These are phyloP conservation scores for Lasioglossum albipes DNA, from an alignment of 1,140 invertebrate genomes.

Conservation along the genomic window DNA sequence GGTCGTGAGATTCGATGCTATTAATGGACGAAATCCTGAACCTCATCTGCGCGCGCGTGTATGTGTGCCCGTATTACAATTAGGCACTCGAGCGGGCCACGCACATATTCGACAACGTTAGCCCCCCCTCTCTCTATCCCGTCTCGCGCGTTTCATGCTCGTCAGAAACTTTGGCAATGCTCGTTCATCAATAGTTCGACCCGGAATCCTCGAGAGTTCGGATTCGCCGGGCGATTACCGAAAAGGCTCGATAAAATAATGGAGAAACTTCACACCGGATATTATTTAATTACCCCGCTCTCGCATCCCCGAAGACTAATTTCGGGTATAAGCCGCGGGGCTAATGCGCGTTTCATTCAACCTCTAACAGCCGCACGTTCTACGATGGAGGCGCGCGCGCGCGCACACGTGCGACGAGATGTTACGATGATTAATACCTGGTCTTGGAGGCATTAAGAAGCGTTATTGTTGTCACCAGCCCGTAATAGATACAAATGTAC, in stretches of 20 bases:
- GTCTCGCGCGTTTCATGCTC: too few species aligned
- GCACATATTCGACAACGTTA: background rate
- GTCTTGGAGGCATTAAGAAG: conserved; percentile 50
- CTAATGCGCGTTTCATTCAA: conserved; percentile 11
- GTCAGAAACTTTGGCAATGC: too few species aligned
- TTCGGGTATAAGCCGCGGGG: background rate
- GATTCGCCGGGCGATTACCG: too few species aligned
- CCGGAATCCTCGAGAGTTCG: too few species aligned
- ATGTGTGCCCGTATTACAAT: background rate
- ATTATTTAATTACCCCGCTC: background rate
- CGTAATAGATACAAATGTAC: conserved; percentile 72
- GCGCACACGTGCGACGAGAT: conserved; percentile 8
- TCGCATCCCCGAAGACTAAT: too few species aligned
- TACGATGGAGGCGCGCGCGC: too few species aligned
- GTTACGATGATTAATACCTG: conserved; percentile 53
- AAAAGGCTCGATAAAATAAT: background rate
- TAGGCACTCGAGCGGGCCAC: background rate
- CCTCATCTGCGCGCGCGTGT: background rate
- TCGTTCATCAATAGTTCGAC: background rate
- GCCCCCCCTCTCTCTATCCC: background rate
- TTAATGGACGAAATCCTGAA: background rate
- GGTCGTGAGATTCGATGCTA: background rate
- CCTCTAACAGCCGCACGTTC: background rate
- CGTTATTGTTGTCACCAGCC: conserved; percentile 62
- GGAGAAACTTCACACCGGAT: background rate